phyloP scores from a whole-genome alignment of 1,140 invertebrate genomes.

The Drosophila sechellia region DNA sequence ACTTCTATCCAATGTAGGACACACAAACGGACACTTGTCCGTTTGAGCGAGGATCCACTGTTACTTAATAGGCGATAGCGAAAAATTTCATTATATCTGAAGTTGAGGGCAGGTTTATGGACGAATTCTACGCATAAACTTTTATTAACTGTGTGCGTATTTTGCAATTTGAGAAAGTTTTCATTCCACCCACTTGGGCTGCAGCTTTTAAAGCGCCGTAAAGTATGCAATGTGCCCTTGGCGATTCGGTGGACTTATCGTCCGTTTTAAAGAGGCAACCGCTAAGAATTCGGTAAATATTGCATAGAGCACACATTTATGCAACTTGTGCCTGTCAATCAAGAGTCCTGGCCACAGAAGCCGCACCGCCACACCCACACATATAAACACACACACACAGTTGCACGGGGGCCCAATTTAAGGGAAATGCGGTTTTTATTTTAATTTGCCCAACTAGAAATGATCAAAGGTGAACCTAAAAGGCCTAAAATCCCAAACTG shows the following conservation, averaged over 20 bases:
- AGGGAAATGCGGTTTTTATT: conserved; percentile 77
- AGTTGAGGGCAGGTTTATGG: conserved; percentile 76
- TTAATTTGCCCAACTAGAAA: conserved; percentile 57
- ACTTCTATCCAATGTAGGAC: no score
- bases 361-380: conserved; percentile 31
- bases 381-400: conserved; percentile 1
- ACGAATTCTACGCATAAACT: conserved; percentile 71
- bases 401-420: conserved; percentile 57
- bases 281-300: conserved; percentile 32
- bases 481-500: conserved; percentile 43
- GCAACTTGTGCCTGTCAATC: conserved; percentile 74
- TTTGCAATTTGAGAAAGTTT: conserved; percentile 71
- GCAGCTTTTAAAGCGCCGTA: conserved; percentile 33
- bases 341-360: conserved; percentile 64
- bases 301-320: conserved; percentile 46
- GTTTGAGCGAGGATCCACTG: background rate
- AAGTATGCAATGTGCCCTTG: conserved; percentile 7
- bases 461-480: conserved; percentile 61
- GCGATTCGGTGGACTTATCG: background rate
- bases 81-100: conserved; percentile 76
- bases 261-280: conserved; percentile 29
- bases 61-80: conserved; percentile 23
- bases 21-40: background rate
- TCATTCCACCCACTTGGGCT: conserved; percentile 1
- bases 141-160: conserved; percentile 77